Evolutionary conservation across 2,797 vertebrate species (phyloP).

Genomic region (Anguilla obscura): DNA sequence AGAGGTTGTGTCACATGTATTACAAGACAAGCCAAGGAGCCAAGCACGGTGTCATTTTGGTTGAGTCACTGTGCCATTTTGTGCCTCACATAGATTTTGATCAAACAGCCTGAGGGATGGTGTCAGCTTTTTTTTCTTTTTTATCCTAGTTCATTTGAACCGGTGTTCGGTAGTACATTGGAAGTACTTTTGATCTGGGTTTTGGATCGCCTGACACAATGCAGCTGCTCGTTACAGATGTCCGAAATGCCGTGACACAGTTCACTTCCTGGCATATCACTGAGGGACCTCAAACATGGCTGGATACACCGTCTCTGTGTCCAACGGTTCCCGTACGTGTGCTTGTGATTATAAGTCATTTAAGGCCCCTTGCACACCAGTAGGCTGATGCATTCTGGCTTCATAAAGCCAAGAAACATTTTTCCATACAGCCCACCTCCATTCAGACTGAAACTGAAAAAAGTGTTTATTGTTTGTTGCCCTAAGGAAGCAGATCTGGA

Average conservation of each 20-base stretch:
- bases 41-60: neutral
- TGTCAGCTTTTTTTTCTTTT: neutral
- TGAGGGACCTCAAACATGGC: neutral
- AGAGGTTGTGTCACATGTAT: neutral
- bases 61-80: neutral
- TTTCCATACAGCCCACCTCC: neutral
- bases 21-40: neutral
- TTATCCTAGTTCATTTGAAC: neutral
- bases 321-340: neutral
- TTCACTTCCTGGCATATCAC: slow-evolving; percentile 12
- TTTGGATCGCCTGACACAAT: neutral
- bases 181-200: neutral
- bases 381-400: neutral
- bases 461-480: neutral
- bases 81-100: neutral
- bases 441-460: neutral
- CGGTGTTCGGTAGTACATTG: neutral
- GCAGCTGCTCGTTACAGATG: slow-evolving; percentile 24
- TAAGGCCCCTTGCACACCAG: neutral
- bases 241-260: slow-evolving; percentile 33
- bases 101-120: neutral
- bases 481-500: neutral
- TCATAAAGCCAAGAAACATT: neutral
- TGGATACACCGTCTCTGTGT: slow-evolving; percentile 7
- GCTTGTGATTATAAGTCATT: slow-evolving; percentile 3